Evolutionary conservation across 1,140 invertebrate species (phyloP), one percentile per base, ranked within the genome.

Genomic region (Ylistrum balloti): DNA sequence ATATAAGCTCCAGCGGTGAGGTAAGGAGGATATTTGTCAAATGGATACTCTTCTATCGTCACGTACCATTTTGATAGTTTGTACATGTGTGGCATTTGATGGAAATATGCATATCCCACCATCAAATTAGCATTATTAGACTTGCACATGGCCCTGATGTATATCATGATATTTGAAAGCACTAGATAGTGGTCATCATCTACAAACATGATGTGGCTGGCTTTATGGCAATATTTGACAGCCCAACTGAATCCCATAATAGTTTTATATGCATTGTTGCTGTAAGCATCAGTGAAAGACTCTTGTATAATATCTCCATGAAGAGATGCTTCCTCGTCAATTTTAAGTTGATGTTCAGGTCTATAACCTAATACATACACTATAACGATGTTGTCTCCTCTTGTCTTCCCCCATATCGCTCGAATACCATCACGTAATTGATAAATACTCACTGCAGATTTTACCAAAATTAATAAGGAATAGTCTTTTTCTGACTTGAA

Each of bases 1-100:
- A 90, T 85, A 88, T 95, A 95, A 1, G 91, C 93, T 20, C 93
- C 91, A 0, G 96, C 95, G 0, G 92, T 92, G 86, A 95, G 94
- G 87, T 96, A 96, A 7, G 90, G 87, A 0, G 95, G 95, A 88
- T 94, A 96, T 38, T 34, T 92, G 17, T 90, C 86, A 33, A 93
- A 94, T 1, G 94, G 93, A n/a, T 94, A 96, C 10, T 95, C 93
- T 33, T 93, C 92, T 41, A 89, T 86, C 0, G 94, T 88, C 17
- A 95, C 93, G 88, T 92, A 95, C 94, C 95, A 95, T 90, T 93
- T 94, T 33, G 90, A 90, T 45, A 0, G 0, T n/a, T 56, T 41
- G 20, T 86, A 45, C 33, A 88, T 85, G 15, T 87, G 85, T 1
- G 89, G 91, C 17, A 45, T 32, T 1, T 41, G 88, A 0, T 85